Percentiles rank a stretch among this genome's conserved stretches.
These are phyloP conservation scores for Aporrectodea caliginosa DNA, from an alignment of 1,140 invertebrate species.

Conservation along the genomic window DNA sequence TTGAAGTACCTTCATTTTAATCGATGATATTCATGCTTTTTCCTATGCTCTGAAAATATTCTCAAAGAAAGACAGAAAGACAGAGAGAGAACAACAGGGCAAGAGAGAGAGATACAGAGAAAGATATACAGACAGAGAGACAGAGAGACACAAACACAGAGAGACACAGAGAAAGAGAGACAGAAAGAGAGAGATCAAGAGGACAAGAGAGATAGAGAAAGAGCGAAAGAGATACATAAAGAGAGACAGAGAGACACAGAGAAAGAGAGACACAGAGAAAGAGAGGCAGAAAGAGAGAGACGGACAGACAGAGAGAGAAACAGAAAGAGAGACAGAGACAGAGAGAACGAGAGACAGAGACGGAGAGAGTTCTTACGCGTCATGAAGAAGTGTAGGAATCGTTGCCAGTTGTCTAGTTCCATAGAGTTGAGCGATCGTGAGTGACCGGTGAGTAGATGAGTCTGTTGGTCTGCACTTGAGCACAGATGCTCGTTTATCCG, in stretches of 20 bases:
- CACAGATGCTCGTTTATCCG: background rate
- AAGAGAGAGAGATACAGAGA: too few relatives aligned
- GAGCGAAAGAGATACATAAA: background rate
- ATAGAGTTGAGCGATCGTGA: background rate
- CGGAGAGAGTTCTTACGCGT: background rate
- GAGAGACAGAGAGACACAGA: background rate
- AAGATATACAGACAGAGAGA: too few relatives aligned
- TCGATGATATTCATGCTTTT: too few relatives aligned
- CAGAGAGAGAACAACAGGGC: too few relatives aligned
- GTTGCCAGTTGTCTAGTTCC: background rate
- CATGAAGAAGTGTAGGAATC: background rate
- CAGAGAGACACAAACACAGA: too few relatives aligned
- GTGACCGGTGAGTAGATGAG: background rate
- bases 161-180: background rate
- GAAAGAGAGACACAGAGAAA: background rate
- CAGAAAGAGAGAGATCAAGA: background rate
- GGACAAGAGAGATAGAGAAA: too few relatives aligned
- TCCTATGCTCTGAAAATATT: too few relatives aligned
- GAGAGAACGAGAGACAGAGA: background rate
- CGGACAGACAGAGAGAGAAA: background rate
- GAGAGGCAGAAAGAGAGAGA: background rate
- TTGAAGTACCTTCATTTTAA: too few relatives aligned
- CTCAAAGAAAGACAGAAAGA: too few relatives aligned
- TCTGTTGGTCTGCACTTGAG: background rate
- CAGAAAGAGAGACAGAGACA: background rate